Conservation (phyloP, 92 coral and sea anemone genomes). For the Isaurus tuberculatus region DNA sequence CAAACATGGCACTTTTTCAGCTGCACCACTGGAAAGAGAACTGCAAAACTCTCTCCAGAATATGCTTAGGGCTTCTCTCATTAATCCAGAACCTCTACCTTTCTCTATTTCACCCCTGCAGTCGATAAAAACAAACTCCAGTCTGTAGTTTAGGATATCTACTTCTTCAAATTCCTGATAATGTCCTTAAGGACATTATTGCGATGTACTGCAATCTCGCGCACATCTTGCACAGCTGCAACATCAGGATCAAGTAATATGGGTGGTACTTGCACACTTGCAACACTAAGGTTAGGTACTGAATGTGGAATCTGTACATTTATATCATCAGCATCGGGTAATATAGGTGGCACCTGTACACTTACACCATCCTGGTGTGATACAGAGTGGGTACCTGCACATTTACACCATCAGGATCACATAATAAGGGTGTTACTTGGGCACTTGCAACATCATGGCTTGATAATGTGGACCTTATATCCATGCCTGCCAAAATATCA, state of each 20-base stretch:
- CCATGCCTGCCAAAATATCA: neutral
- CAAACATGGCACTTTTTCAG: slow-evolving; percentile 55
- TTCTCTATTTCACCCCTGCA: slow-evolving; percentile 45
- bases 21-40: slow-evolving; percentile 57
- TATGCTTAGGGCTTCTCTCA: slow-evolving; percentile 57
- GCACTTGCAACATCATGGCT: slow-evolving; percentile 6
- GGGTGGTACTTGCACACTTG: neutral
- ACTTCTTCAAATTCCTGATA: slow-evolving; percentile 50
- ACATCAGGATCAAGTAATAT: neutral
- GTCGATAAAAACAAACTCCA: slow-evolving; percentile 59
- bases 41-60: slow-evolving; percentile 55
- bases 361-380: no score
- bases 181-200: slow-evolving; percentile 48
- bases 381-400: no score
- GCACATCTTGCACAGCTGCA: slow-evolving; percentile 10
- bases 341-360: neutral
- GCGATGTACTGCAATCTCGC: slow-evolving; percentile 40
- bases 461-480: neutral
- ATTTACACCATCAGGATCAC: no score
- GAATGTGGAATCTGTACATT: neutral
- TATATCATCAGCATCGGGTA: neutral
- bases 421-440: neutral
- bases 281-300: neutral
- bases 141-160: slow-evolving; percentile 34
- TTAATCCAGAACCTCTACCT: slow-evolving; percentile 59